A percentile compares a stretch with the other conserved stretches of the same genome.
These are phyloP conservation scores for Harpalus rubripes DNA, from an alignment of 2,888 invertebrate genomes.

Conservation along the genomic window DNA sequence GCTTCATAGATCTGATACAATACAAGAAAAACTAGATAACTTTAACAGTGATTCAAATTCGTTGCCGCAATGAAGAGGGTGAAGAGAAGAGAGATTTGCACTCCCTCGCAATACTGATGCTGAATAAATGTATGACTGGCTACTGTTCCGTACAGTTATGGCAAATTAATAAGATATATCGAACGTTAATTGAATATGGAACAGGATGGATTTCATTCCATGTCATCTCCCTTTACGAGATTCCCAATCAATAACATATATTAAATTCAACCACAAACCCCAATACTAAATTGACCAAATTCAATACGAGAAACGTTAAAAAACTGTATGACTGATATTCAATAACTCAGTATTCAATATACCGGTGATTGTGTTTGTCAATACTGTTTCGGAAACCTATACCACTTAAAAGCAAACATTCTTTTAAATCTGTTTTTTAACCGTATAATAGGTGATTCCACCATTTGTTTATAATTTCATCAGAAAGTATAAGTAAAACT, in stretches of 20 bases:
- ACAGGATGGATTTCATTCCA: background rate
- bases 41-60: background rate
- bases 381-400: too few relatives aligned
- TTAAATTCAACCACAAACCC: background rate
- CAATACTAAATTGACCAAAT: background rate
- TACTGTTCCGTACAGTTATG: conserved; percentile 16
- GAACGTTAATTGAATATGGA: conserved; percentile 25
- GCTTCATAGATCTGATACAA: background rate
- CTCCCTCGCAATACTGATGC: background rate
- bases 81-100: background rate
- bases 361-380: too few relatives aligned
- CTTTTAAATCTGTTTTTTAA: too few relatives aligned
- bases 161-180: conserved; percentile 42
- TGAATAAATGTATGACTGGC: conserved; percentile 28
- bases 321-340: too few relatives aligned
- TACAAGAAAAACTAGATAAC: background rate
- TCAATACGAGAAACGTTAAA: too few relatives aligned
- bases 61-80: background rate
- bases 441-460: too few relatives aligned
- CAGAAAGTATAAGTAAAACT: too few relatives aligned
- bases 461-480: too few relatives aligned
- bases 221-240: background rate
- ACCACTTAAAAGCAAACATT: too few relatives aligned
- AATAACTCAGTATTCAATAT: too few relatives aligned
- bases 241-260: background rate